Evolutionary conservation across 2,797 vertebrate species (phyloP), one percentile per base, ranked within the genome.

Genomic region (Smutsia temminckii): DNA sequence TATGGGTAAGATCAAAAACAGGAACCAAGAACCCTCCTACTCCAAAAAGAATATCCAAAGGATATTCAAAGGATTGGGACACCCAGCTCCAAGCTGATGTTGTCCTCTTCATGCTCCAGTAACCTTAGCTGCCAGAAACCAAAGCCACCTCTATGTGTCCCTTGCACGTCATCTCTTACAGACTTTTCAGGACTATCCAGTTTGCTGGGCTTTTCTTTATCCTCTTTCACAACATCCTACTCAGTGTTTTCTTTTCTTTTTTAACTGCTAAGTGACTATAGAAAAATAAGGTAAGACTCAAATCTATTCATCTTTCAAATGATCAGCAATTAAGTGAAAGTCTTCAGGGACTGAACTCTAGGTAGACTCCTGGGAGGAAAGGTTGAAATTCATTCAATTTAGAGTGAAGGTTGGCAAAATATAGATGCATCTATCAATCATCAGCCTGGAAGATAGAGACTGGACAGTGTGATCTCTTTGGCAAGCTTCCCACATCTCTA

Each of bases 401-500:
- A 77, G 46, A 94, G 55, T 25, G 91, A 96, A 86, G 74, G 69
- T 75, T 94, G 95, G 64, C 95, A 91, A 95, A 92, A 95, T 77
- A 96, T 0, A 93, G 78, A 25, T 32, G 10, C 71, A 40, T 66
- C 81, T 90, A 21, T 85, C 91, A 51, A 14, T 80, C 59, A 42
- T 71, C 83, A 37, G 32, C 34, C 20, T 59, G 27, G 59, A 64
- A 42, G 88, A 85, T 2, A 55, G 53, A 85, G 42, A 78, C 51
- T 74, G 93, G 93, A 89, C 74, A 42, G 91, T 51, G 42, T 64
- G 61, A 80, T 91, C 95, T 96, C 74, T 81, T 34, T 32, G 63
- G 85, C 78, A 84, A 78, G 42, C 49, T 72, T 93, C 94, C 83
- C 66, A 83, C 20, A 5, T 64, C 34, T 85, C 71, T 78, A 4